Conservation (phyloP, 1,140 invertebrate species). For the Aphelinus certus region DNA sequence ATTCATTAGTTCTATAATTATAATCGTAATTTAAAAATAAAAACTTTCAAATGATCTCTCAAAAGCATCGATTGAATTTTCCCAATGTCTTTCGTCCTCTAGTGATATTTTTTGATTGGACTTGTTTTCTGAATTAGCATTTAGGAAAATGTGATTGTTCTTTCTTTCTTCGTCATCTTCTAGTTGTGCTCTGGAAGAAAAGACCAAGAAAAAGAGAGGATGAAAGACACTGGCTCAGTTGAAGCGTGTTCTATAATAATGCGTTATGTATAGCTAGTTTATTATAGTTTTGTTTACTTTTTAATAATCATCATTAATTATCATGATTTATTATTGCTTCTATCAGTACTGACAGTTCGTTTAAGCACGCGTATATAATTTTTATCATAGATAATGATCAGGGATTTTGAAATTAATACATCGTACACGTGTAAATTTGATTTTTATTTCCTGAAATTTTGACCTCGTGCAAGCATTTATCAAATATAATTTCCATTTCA, state of each 20-base stretch:
- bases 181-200: slow-evolving; percentile 21
- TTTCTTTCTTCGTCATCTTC: slow-evolving; percentile 8
- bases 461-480: too few relatives aligned
- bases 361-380: slow-evolving; percentile 27
- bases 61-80: slow-evolving; percentile 54
- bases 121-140: neutral
- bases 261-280: slow-evolving; percentile 51
- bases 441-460: neutral
- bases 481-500: too few relatives aligned
- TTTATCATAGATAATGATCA: slow-evolving; percentile 18
- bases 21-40: slow-evolving; percentile 54
- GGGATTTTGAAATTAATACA: slow-evolving; percentile 24
- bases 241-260: slow-evolving; percentile 54
- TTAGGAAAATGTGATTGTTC: slow-evolving; percentile 19
- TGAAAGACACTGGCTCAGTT: slow-evolving; percentile 52
- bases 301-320: slow-evolving; percentile 50
- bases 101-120: slow-evolving; percentile 16
- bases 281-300: slow-evolving; percentile 48
- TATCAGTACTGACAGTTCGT: slow-evolving; percentile 42
- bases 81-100: slow-evolving; percentile 49
- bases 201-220: slow-evolving; percentile 21
- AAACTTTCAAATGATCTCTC: slow-evolving; percentile 64
- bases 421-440: neutral
- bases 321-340: slow-evolving; percentile 48
- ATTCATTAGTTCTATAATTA: slow-evolving; percentile 55